A percentile compares a stretch with the other conserved stretches of the same genome.
These are phyloP conservation scores for Alectura lathami DNA, from an alignment of 2,113 vertebrate genomes.

Conservation along the genomic window DNA sequence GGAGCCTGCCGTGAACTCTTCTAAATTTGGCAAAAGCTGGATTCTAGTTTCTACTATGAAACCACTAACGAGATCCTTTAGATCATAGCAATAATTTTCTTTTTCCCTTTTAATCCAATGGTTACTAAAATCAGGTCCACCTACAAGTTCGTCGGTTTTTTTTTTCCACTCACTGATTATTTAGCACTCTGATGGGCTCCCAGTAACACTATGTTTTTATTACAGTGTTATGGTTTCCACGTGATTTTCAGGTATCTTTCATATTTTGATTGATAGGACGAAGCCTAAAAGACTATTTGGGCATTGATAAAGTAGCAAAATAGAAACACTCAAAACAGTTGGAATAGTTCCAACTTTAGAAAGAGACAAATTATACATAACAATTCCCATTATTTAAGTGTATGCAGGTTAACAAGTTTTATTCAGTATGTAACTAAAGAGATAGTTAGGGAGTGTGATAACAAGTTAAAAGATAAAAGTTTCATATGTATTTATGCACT, in stretches of 20 bases:
- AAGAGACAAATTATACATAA: not conserved
- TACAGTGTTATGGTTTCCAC: not conserved
- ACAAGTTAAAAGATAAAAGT: not conserved
- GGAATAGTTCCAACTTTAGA: not conserved
- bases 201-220: not conserved
- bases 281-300: not conserved
- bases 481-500: not conserved
- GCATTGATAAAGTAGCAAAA: not conserved
- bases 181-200: not conserved
- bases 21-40: not conserved
- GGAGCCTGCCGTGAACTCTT: not conserved
- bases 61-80: not conserved
- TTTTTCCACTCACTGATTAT: not conserved
- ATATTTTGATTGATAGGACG: not conserved
- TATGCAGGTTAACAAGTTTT: not conserved
- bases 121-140: not conserved
- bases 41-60: not conserved
- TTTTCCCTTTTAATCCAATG: not conserved
- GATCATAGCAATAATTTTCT: not conserved
- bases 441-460: not conserved
- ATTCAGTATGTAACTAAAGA: not conserved
- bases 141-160: not conserved
- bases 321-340: not conserved
- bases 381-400: not conserved
- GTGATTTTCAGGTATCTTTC: not conserved